Conservation (phyloP, 2,888 invertebrate genomes). For the Drosophila kanekoi region DNA sequence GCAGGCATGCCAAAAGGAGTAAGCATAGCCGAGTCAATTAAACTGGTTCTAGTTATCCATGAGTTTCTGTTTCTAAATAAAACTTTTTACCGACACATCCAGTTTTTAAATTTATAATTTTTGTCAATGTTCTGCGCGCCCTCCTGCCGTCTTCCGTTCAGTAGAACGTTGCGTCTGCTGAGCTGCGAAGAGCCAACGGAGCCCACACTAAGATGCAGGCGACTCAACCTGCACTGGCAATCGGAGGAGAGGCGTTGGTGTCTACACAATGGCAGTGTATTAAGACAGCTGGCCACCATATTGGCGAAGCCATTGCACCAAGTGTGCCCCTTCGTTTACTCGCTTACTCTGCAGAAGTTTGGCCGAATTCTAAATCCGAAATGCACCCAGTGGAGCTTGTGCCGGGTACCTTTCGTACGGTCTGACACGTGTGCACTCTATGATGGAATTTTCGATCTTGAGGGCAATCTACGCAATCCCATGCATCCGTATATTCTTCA, state of each 20-base stretch:
- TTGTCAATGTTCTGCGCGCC: constrained; percentile 32
- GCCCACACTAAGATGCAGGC: constrained; percentile 12
- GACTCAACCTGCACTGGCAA: constrained; percentile 7
- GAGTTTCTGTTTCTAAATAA: constrained; percentile 18
- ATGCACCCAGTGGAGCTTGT: constrained; percentile 34
- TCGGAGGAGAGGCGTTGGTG: constrained; percentile 42
- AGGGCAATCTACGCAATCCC: constrained; percentile 40
- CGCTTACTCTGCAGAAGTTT: constrained; percentile 48
- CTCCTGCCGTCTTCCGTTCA: constrained; percentile 24
- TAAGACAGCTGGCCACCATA: constrained; percentile 21
- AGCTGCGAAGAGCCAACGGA: constrained; percentile 15
- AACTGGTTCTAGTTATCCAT: constrained; percentile 1
- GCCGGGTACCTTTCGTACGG: constrained; percentile 43
- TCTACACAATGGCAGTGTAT: constrained; percentile 12
- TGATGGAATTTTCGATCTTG: constrained; percentile 46
- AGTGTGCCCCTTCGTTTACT: constrained; percentile 40
- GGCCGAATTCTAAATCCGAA: constrained; percentile 42
- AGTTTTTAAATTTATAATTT: constrained; percentile 12
- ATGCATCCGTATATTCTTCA: constrained; percentile 41
- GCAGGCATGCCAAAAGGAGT: not conserved
- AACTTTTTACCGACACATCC: constrained; percentile 9
- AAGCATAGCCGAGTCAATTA: not conserved
- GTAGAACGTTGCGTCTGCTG: constrained; percentile 8
- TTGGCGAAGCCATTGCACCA: constrained; percentile 16
- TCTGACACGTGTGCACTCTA: constrained; percentile 48